Evolutionary conservation across 2,113 vertebrate species (phyloP).

Genomic region (Merops nubicus): DNA sequence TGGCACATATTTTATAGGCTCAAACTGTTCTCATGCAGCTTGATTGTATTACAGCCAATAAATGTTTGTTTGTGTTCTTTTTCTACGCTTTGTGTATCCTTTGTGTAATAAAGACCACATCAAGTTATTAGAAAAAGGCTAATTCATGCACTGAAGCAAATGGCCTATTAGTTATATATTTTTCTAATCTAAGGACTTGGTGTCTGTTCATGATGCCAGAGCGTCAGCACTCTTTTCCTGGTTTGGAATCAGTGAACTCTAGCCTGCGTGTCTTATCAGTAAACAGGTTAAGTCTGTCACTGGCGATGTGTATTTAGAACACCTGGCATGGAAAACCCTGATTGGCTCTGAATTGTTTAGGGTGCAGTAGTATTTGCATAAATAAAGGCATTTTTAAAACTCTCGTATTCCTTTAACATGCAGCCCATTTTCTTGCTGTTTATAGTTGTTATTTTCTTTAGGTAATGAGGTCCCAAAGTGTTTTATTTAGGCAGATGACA

Average conservation of each 20-base stretch:
- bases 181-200: not conserved
- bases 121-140: not conserved
- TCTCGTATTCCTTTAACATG: not conserved
- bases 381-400: not conserved
- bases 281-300: not conserved
- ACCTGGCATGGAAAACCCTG: not conserved
- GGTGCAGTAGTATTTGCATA: not conserved
- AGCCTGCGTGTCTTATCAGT: not conserved
- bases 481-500: not conserved
- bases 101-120: not conserved
- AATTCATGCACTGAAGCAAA: not conserved
- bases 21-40: not conserved
- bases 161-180: not conserved
- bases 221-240: not conserved
- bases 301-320: not conserved
- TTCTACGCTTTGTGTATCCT: not conserved
- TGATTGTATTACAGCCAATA: not conserved
- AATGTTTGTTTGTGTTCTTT: not conserved
- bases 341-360: not conserved
- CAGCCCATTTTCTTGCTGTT: not conserved
- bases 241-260: not conserved
- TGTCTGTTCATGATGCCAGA: not conserved
- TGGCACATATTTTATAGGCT: not conserved
- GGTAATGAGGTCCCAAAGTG: not conserved
- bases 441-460: not conserved